Conservation (phyloP, 2,888 invertebrate genomes). For the Harpalus rubripes region DNA sequence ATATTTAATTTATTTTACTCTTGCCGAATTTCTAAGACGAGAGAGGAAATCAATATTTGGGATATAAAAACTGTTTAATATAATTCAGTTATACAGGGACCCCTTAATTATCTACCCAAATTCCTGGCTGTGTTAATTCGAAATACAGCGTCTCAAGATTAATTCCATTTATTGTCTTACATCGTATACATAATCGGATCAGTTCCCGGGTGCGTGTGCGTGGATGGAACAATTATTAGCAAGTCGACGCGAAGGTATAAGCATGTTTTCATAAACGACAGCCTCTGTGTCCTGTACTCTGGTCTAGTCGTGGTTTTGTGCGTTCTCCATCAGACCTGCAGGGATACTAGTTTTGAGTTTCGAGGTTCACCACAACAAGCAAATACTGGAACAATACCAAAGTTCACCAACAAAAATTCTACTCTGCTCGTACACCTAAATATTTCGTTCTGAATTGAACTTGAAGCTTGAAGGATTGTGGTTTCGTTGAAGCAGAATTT, state of each 20-base stretch:
- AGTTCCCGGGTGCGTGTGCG: neutral
- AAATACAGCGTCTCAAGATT: constrained; percentile 11
- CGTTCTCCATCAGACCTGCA: constrained; percentile 48
- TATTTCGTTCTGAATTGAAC: constrained; percentile 28
- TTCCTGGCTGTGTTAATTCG: neutral
- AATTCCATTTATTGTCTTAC: constrained; percentile 49
- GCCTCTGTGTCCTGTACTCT: constrained; percentile 37
- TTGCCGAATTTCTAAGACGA: too few relatives aligned
- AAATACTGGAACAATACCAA: constrained; percentile 63
- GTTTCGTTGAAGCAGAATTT: constrained; percentile 5
- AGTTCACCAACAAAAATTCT: constrained; percentile 52
- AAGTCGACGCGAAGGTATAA: constrained; percentile 3
- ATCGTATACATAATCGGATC: constrained; percentile 44
- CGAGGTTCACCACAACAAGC: constrained; percentile 60
- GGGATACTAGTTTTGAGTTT: constrained; percentile 63
- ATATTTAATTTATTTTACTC: too few relatives aligned
- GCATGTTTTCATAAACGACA: constrained; percentile 54
- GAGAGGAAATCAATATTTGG: neutral
- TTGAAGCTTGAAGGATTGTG: constrained; percentile 39
- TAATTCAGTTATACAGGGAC: neutral
- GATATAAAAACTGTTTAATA: neutral
- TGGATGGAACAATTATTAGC: constrained; percentile 50
- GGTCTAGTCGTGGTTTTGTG: constrained; percentile 58
- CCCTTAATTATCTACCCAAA: neutral
- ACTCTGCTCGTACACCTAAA: constrained; percentile 37